Evolutionary conservation across 1,140 invertebrate species (phyloP), one percentile per base, ranked within the genome.

Genomic region (Magallana ariakensis): DNA sequence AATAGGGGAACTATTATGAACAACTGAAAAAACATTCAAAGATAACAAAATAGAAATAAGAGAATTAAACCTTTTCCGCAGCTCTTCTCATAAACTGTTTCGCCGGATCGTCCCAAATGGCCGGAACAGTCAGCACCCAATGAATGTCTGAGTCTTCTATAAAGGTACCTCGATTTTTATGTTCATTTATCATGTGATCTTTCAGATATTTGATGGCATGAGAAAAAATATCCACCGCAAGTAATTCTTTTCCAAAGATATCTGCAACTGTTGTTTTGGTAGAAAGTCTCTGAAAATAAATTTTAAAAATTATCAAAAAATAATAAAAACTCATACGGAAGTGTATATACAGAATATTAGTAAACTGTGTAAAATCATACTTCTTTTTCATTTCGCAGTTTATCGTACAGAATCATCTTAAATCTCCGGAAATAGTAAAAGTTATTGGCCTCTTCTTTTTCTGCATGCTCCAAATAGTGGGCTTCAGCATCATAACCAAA

Each of bases 21-120:
- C 57, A 58, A 1, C 1, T 13, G 2, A 8, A 58, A 58, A 8
- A 11, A 8, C 16, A 58, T 13, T 1, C 10, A 58, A n/a, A 58
- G 16, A 58, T 4, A 58, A 58, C 57, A 11, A 1, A 8, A 5
- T 13, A 16, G 57, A 58, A 58, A 4, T 58, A 16, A n/a, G n/a
- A 60, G 6, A 16, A 13, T 6, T 16, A 16, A 60, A 84, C 83
- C 26, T 84, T 33, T 46, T 62, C 83, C 3, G 83, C 83, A 33
- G 83, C 83, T 62, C 53, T 33, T 10, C 57, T n/a, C 84, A 85
- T 85, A 4, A 75, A 80, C 6, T 57, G 33, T 56, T 85, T 85
- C 15, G 62, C 54, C 22, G 46, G 53, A 8, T 85, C 70, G 1
- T 46, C 19, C 70, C 70, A 80, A 33, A 85, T 85, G 0, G 70